Evolutionary conservation across 2,888 invertebrate genomes (phyloP).

Genomic region (Drosophila tripunctata): DNA sequence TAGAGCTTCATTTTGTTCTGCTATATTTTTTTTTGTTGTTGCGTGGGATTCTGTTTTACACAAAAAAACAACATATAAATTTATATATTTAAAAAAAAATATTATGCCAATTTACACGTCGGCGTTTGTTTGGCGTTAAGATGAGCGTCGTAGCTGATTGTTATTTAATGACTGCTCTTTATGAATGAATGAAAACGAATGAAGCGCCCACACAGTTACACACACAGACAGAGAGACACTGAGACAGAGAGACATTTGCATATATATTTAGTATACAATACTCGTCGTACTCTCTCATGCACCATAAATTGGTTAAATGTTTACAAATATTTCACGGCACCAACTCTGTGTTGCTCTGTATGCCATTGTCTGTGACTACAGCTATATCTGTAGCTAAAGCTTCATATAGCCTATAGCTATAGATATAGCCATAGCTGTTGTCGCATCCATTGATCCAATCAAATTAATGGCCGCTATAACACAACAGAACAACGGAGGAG

Average conservation of each 20-base stretch:
- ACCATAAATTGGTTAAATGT: slow-evolving; percentile 74
- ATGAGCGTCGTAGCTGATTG: slow-evolving; percentile 69
- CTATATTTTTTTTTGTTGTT: slow-evolving; percentile 5
- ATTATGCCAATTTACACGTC: slow-evolving; percentile 69
- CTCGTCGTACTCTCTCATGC: slow-evolving; percentile 39
- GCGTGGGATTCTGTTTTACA: slow-evolving; percentile 41
- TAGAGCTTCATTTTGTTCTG: slow-evolving; percentile 59
- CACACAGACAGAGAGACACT: not conserved
- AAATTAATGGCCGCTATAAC: slow-evolving; percentile 71
- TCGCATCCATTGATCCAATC: slow-evolving; percentile 74
- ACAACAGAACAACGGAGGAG: slow-evolving; percentile 45
- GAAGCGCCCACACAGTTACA: slow-evolving; percentile 52
- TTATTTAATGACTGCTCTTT: slow-evolving; percentile 75
- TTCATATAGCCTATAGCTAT: slow-evolving; percentile 24
- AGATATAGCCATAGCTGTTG: slow-evolving; percentile 56
- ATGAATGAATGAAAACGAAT: slow-evolving; percentile 69
- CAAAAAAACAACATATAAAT: not conserved
- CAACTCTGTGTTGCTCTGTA: slow-evolving; percentile 2
- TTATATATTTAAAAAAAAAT: slow-evolving; percentile 60
- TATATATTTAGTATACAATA: slow-evolving; percentile 46
- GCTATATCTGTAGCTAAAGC: slow-evolving; percentile 9
- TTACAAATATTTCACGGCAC: slow-evolving; percentile 71
- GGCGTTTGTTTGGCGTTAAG: slow-evolving; percentile 74
- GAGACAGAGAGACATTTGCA: slow-evolving; percentile 4
- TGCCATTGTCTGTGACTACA: slow-evolving; percentile 34